Conservation (phyloP, 2,797 vertebrate species). For the Phalloptychus januarius region DNA sequence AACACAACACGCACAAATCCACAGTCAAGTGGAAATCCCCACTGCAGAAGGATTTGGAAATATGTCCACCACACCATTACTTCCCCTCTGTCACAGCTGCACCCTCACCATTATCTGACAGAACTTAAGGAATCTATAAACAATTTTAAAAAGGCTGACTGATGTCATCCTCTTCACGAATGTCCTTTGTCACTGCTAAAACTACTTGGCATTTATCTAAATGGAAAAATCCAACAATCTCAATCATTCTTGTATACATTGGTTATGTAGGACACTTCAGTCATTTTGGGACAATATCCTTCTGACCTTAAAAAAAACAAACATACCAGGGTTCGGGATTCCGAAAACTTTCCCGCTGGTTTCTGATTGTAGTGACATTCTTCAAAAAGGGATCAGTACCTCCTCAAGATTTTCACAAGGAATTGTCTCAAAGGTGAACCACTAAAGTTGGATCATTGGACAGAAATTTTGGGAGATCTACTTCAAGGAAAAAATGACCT, state of each 20-base stretch:
- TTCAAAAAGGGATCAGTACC: not conserved
- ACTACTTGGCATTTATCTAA: not conserved
- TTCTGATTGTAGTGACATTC: not conserved
- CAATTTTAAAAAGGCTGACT: not conserved
- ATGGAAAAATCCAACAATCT: not conserved
- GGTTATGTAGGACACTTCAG: not conserved
- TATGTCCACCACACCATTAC: conserved; percentile 59
- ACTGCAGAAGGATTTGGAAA: conserved; percentile 27
- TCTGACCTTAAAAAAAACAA: not conserved
- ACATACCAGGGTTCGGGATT: not conserved
- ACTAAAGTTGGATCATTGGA: too few species aligned
- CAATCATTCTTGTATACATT: not conserved
- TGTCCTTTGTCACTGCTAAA: not conserved
- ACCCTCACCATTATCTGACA: conserved; percentile 32
- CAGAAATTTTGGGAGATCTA: too few species aligned
- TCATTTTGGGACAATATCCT: not conserved
- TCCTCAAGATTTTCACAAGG: not conserved
- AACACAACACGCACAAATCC: conserved; percentile 50
- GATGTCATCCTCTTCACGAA: not conserved
- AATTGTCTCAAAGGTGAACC: not conserved
- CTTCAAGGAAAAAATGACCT: not conserved
- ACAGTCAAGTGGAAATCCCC: conserved; percentile 67
- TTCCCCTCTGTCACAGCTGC: conserved; percentile 51
- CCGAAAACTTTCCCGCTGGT: not conserved
- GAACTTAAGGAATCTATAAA: not conserved